A percentile compares a stretch with the other conserved stretches of the same genome.
Conservation (phyloP, 2,113 vertebrate species). For the Meleagris gallopavo region DNA sequence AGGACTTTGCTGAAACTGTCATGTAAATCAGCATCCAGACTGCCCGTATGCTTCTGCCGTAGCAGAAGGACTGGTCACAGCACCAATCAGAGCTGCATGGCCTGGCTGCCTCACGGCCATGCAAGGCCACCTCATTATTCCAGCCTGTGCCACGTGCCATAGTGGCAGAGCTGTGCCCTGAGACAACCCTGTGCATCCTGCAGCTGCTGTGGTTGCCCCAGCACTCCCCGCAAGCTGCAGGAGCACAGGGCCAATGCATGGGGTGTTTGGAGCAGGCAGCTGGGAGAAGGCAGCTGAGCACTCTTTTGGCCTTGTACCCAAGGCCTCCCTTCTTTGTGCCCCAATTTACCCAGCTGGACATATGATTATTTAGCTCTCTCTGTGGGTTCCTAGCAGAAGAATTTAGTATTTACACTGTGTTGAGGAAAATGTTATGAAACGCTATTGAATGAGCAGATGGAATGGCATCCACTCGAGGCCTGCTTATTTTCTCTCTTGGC, state of each 20-base stretch:
- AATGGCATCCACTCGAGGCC: conserved; percentile 27
- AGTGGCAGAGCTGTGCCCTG: not conserved
- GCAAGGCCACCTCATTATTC: fast-evolving
- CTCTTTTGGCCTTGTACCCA: not conserved
- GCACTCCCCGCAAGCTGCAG: not conserved
- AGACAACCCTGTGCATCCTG: not conserved
- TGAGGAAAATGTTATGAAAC: conserved; percentile 25
- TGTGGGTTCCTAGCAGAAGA: conserved; percentile 7
- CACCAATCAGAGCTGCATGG: not conserved
- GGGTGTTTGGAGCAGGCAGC: not conserved
- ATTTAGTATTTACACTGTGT: not conserved
- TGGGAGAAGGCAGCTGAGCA: not conserved
- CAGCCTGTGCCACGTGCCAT: fast-evolving
- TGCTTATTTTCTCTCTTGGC: conserved; percentile 21
- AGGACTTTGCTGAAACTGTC: not conserved
- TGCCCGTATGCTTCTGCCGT: not conserved
- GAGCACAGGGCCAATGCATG: fast-evolving
- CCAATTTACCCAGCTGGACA: not conserved
- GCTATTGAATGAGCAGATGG: conserved; percentile 23
- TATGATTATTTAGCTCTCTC: not conserved
- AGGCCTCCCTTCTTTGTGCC: not conserved
- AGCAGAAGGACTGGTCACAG: not conserved
- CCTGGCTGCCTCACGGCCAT: fast-evolving
- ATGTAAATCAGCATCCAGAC: not conserved
- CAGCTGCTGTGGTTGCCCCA: not conserved